These are phyloP conservation scores for Pipra filicauda DNA, from an alignment of 2,113 vertebrate genomes.

Conservation along the genomic window DNA sequence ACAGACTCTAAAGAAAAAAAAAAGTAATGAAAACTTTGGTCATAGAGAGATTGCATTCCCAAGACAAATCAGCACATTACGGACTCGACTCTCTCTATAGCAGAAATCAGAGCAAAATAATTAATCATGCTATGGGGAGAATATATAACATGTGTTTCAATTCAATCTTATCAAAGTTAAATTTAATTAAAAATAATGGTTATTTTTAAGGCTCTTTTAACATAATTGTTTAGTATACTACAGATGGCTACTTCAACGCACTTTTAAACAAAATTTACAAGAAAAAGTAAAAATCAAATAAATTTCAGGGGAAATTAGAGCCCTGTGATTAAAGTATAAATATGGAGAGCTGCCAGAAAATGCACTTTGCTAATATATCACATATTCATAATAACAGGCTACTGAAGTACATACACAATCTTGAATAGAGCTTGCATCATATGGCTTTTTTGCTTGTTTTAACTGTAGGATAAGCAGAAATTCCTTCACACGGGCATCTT, in stretches of 20 bases:
- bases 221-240: constrained; percentile 42
- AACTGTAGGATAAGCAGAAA: constrained; percentile 6
- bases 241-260: constrained; percentile 65
- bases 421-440: not conserved
- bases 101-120: constrained; percentile 42
- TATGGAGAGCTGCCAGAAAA: constrained; percentile 56
- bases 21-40: not conserved
- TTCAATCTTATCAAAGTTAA: constrained; percentile 59
- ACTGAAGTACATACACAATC: constrained; percentile 28
- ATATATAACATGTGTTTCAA: constrained; percentile 45
- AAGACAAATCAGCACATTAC: constrained; percentile 16
- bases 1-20: not conserved
- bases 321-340: constrained; percentile 64
- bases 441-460: not conserved
- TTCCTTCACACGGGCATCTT: not conserved
- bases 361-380: constrained; percentile 50
- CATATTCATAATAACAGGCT: constrained; percentile 32
- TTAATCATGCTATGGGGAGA: constrained; percentile 27
- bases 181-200: constrained; percentile 66
- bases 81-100: not conserved
- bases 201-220: constrained; percentile 63
- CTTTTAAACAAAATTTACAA: constrained; percentile 63
- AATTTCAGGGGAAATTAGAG: constrained; percentile 56
- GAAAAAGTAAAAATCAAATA: constrained; percentile 67
- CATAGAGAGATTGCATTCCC: not conserved